Conservation (phyloP, 2,113 vertebrate species). For the Boulengerochromis microlepis region DNA sequence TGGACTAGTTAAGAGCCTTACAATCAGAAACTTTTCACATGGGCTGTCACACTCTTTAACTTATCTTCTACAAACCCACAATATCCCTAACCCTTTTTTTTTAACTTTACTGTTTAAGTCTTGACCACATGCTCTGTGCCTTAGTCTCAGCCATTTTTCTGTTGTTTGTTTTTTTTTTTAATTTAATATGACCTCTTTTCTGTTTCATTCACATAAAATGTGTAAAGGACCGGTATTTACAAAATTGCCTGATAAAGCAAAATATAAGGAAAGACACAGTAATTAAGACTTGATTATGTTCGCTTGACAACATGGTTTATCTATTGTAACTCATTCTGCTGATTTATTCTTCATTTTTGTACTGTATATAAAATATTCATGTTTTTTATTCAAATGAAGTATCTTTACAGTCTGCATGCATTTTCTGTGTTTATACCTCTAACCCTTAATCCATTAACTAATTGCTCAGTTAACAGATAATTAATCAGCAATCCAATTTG, state of each 20-base stretch:
- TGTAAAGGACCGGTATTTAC: background rate
- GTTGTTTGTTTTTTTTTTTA: rapidly evolving
- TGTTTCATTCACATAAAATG: background rate
- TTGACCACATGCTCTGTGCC: background rate
- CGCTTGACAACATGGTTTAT: background rate
- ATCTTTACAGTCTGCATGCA: background rate
- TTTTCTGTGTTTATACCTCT: background rate
- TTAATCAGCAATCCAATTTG: background rate
- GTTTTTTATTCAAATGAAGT: background rate
- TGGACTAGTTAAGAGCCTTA: background rate
- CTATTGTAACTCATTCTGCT: background rate
- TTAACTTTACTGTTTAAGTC: background rate
- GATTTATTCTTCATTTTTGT: background rate
- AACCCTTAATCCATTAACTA: background rate
- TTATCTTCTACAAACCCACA: background rate
- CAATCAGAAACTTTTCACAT: background rate
- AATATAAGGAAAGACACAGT: background rate
- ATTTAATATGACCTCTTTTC: background rate
- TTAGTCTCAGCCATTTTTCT: background rate
- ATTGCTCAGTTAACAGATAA: background rate
- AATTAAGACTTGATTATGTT: background rate
- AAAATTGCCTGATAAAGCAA: background rate
- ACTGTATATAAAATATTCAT: background rate
- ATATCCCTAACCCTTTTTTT: background rate
- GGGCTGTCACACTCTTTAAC: background rate